Evolutionary conservation across 1,140 invertebrate species (phyloP), one percentile per base, ranked within the genome.

Genomic region (Bombus pyrosoma): DNA sequence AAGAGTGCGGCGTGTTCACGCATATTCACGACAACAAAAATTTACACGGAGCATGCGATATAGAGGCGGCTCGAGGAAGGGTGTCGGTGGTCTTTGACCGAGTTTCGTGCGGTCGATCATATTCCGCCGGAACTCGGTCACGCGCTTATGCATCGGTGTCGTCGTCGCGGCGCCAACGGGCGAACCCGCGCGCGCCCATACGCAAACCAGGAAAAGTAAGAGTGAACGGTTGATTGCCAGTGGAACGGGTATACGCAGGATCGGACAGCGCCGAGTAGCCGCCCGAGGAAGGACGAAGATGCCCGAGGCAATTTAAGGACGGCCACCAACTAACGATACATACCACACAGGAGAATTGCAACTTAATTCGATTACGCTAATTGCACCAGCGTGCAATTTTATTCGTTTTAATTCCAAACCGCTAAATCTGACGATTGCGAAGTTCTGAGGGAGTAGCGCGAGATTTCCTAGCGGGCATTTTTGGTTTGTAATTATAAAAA

Each of bases 21-120:
- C 84, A 81, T 85, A 85, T 85, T 81, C 84, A 66, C 77, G 77
- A 74, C 78, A 66, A 75, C 71, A 82, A 77, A 84, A 87, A 81
- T 89, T 81, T 66, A 76, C 87, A 68, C 81, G 43, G 59, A 89
- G 81, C 84, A 72, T 68, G 53, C 86, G 73, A 82, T 71, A 90
- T n/a, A n/a, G 66, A 64, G 66, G 68, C 59, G 47, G 73, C 76
- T 41, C 83, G 81, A 74, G 69, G 87, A 89, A 88, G 86, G 90
- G 87, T 91, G 90, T 90, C 89, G 85, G 90, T 90, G 90, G 90
- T 91, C 90, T 91, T 91, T 91, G 90, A 90, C 90, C 90, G 89
- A 91, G 90, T 91, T 91, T 91, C 89, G 84, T 74, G 89, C 89
- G 90, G 87, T 91, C 90, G 90, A 91, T 91, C 89, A 91, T 91